These are phyloP conservation scores for Ectobius pallidus DNA, from an alignment of 2,888 invertebrate species.

Conservation along the genomic window DNA sequence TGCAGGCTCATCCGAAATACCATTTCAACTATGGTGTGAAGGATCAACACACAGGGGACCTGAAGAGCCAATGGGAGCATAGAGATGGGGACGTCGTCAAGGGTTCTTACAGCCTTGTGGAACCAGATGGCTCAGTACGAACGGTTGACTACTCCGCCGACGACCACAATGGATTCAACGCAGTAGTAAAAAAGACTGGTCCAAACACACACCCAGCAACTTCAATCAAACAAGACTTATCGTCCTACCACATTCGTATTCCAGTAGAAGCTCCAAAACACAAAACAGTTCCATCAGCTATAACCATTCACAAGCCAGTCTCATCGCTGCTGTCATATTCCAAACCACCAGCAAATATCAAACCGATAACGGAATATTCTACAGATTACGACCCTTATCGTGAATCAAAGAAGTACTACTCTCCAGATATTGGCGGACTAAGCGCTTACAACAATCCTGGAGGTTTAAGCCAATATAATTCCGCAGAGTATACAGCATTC, in stretches of 20 bases:
- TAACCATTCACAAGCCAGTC: not conserved
- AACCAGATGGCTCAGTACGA: constrained; percentile 43
- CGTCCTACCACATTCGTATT: too few species aligned
- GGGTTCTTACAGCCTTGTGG: constrained; percentile 43
- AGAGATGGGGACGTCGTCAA: constrained; percentile 44
- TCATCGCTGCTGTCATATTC: too few species aligned
- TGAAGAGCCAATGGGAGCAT: constrained; percentile 44
- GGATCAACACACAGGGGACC: constrained; percentile 46
- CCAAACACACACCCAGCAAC: not conserved
- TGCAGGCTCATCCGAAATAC: constrained; percentile 45
- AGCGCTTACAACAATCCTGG: not conserved
- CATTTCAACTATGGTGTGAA: constrained; percentile 45
- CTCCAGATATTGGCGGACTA: not conserved
- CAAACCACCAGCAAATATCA: too few species aligned
- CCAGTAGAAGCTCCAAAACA: too few species aligned
- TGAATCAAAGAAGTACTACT: not conserved
- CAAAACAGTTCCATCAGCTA: not conserved
- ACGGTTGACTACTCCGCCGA: constrained; percentile 45
- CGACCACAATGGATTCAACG: constrained; percentile 41
- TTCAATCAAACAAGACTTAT: not conserved
- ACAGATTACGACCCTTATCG: too few species aligned
- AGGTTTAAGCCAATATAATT: not conserved
- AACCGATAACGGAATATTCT: too few species aligned
- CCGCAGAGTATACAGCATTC: not conserved
- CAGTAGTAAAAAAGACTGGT: constrained; percentile 31